Conservation (phyloP, 1,140 invertebrate species). For the Melanaphis sacchari region DNA sequence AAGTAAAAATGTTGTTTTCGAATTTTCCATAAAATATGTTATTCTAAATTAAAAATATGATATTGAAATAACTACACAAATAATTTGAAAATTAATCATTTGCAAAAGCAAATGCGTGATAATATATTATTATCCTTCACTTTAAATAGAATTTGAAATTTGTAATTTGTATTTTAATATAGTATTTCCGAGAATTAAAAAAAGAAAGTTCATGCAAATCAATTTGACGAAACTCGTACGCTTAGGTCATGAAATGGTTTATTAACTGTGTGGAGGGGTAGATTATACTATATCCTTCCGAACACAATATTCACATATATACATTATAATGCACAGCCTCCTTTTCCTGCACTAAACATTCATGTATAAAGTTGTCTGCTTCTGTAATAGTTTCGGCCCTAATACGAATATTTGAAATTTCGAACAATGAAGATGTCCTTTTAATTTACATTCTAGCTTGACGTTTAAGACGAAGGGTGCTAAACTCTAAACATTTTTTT, state of each 20-base stretch:
- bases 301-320: neutral
- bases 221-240: neutral
- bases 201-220: neutral
- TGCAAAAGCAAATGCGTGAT: neutral
- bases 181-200: neutral
- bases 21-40: neutral
- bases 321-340: neutral
- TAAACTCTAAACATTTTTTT: neutral
- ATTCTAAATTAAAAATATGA: neutral
- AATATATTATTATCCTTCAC: neutral
- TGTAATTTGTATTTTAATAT: neutral
- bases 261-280: neutral
- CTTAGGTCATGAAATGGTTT: neutral
- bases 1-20: neutral
- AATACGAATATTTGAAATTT: constrained; percentile 44
- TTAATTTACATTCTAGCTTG: neutral
- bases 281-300: neutral
- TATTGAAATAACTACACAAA: neutral
- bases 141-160: neutral
- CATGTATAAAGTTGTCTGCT: neutral
- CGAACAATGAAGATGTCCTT: neutral
- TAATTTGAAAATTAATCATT: neutral
- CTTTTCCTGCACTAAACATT: neutral
- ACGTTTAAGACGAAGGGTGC: neutral
- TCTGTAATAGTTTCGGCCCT: neutral